Base-by-base conservation (phyloP, 2,797 vertebrate species). In the Lagodon rhomboides region DNA sequence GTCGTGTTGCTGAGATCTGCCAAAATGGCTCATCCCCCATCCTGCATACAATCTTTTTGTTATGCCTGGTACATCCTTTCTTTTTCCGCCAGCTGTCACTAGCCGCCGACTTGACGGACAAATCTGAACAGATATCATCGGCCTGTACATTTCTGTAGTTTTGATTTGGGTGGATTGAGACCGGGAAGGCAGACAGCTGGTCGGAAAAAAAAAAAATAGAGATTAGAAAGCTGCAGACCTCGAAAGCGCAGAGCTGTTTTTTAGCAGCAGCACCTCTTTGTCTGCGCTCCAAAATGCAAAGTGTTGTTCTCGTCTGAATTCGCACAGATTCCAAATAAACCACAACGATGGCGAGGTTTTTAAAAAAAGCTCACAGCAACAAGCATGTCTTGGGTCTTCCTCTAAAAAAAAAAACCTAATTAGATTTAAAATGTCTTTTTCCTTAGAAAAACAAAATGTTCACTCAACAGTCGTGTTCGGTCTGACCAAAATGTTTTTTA, bases 31-130 rank as follows among this genome's bases (percentile, higher is more conserved):
- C 88, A 85, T 77, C 80, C 83, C 77, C 75, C 67, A 58, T 81
- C 78, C 83, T 51, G 75, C 84, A 67, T 63, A 75, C 73, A 83
- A 51, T 90, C 68, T 75, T 80, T 69, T 85, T 75, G 59, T 74
- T 68, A 82, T 85, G 68, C 74, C 71, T 59, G 54, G 78, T 84
- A 82, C 76, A 85, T 89, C 85, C 77, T 90, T 90, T 87, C 55
- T 88, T 82, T 89, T 89, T 85, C 71, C 27, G 15, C 90, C 92
- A 93, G 90, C 91, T 93, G 91, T 92, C 91, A 82, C 83, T 25
- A 77, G 79, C 73, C 81, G 85, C 89, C 68, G 44, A 80, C 80
- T 63, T 75, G 83, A 85, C 17, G 12, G 80, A 80, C 80, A 83
- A 85, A 89, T 84, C 87, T 72, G 76, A 83, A 69, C 73, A 76